Conservation (phyloP, 2,797 vertebrate genomes). For the Novumbra hubbsi region DNA sequence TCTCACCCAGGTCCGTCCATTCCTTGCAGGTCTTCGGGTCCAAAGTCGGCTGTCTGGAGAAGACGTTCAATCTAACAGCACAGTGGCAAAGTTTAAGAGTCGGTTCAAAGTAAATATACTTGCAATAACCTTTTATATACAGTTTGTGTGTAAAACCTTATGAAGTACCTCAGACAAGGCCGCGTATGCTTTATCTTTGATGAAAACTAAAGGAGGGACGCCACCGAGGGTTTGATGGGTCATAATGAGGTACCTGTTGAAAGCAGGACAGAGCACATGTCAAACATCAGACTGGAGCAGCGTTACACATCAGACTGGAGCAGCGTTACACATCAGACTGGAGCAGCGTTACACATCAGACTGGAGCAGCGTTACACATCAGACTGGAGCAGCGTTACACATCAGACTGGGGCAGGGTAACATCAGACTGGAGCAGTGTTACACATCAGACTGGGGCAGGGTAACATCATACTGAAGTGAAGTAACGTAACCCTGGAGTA, state of each 20-base stretch:
- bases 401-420: too few relatives aligned
- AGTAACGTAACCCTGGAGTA: too few relatives aligned
- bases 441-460: too few relatives aligned
- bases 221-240: slow-evolving; percentile 40
- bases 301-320: too few relatives aligned
- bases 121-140: not conserved
- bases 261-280: not conserved
- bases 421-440: too few relatives aligned
- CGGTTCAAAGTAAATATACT: not conserved
- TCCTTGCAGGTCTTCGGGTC: slow-evolving; percentile 34
- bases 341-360: too few relatives aligned
- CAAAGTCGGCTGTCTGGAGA: slow-evolving; percentile 51
- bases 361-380: too few relatives aligned
- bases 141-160: not conserved
- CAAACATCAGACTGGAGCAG: not conserved
- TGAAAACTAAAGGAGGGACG: slow-evolving; percentile 38
- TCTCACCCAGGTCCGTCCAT: slow-evolving; percentile 19
- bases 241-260: slow-evolving; percentile 43
- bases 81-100: not conserved
- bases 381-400: too few relatives aligned
- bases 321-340: too few relatives aligned
- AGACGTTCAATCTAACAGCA: slow-evolving; percentile 53
- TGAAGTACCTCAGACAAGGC: slow-evolving; percentile 31
- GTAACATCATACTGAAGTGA: too few relatives aligned
- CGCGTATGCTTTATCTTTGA: slow-evolving; percentile 39